Evolutionary conservation across 2,888 invertebrate species (phyloP).

Genomic region (Melipona beecheii): DNA sequence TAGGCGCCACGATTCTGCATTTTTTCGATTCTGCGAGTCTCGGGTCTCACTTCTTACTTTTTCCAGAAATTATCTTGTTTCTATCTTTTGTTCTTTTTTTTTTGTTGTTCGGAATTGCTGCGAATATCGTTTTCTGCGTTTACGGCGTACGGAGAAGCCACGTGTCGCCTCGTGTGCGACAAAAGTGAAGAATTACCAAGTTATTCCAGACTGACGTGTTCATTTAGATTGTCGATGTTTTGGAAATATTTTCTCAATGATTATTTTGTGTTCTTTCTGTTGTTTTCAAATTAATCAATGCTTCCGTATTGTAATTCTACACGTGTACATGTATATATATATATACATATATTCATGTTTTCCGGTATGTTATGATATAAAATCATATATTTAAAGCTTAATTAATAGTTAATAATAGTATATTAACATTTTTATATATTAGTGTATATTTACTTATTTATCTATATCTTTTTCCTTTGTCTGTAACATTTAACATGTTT

Average conservation of each 20-base stretch:
- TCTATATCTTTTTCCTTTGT: too few species aligned
- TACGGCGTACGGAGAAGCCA: neutral
- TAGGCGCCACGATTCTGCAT: neutral
- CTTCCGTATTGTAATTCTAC: neutral
- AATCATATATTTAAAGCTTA: too few species aligned
- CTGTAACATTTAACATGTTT: too few species aligned
- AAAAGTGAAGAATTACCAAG: neutral
- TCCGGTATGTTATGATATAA: too few species aligned
- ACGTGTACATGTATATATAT: too few species aligned
- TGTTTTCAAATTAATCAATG: neutral
- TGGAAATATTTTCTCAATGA: neutral
- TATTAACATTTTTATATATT: too few species aligned
- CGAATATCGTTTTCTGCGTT: neutral
- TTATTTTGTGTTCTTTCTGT: neutral
- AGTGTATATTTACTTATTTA: too few species aligned
- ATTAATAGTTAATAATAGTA: too few species aligned
- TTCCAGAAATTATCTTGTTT: slow-evolving; percentile 33
- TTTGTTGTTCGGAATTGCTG: neutral
- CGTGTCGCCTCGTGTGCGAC: neutral
- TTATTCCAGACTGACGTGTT: neutral
- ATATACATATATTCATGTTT: too few species aligned
- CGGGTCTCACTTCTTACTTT: neutral
- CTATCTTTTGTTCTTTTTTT: neutral
- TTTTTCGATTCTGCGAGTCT: neutral
- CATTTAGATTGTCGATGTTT: neutral